Conservation (phyloP, 1,140 invertebrate genomes). For the Diploscapter pachys region DNA sequence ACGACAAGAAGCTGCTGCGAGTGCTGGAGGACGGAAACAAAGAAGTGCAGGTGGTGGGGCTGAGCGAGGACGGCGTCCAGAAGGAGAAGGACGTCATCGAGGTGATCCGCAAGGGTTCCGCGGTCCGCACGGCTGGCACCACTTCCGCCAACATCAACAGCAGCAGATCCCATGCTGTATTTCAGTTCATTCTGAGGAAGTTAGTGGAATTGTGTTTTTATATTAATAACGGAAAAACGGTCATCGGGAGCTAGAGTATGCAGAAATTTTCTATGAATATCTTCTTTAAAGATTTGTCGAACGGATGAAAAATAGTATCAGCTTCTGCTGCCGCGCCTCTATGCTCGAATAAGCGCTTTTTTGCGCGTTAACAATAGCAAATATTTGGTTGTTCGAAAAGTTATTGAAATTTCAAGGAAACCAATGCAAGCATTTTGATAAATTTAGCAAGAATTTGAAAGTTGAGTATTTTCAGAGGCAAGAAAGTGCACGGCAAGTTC, state of each 20-base stretch:
- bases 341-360: no score
- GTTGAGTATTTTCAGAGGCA: constrained; percentile 26
- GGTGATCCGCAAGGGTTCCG: constrained; percentile 48
- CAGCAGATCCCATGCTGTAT: constrained; percentile 87
- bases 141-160: constrained; percentile 90
- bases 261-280: no score
- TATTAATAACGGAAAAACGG: not conserved
- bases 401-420: no score
- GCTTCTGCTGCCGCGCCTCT: no score
- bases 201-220: constrained; percentile 19
- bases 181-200: constrained; percentile 71
- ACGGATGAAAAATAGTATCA: no score
- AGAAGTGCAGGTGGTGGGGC: constrained; percentile 82
- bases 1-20: constrained; percentile 85
- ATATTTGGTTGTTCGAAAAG: no score
- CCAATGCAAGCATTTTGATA: no score
- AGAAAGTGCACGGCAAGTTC: constrained; percentile 85
- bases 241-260: no score
- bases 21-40: constrained; percentile 87
- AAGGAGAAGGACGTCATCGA: constrained; percentile 74
- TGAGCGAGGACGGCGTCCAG: constrained; percentile 79
- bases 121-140: constrained; percentile 73
- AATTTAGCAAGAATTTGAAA: not conserved
- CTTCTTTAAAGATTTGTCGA: no score
- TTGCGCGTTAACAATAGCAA: no score